Conservation (phyloP, 2,797 vertebrate species). For the Pagetopsis macropterus region DNA sequence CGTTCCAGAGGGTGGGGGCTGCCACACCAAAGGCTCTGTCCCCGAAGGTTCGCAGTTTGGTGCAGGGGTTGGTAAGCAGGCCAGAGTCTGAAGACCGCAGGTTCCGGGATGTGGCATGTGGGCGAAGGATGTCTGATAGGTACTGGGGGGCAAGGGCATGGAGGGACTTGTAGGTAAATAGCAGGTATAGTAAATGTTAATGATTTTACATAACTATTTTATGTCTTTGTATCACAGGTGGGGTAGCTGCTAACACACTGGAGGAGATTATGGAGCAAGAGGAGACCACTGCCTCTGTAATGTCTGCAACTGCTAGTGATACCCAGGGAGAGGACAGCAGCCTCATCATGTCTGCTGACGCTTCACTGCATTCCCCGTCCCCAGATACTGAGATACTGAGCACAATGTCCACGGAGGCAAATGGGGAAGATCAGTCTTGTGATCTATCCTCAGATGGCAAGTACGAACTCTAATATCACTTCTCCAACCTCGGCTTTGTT, state of each 20-base stretch:
- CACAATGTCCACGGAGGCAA: slow-evolving; percentile 60
- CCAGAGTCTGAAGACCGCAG: too few relatives aligned
- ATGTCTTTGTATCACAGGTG: slow-evolving; percentile 63
- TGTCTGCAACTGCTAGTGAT: slow-evolving; percentile 58
- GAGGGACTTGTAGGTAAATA: neutral
- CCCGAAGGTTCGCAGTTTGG: too few relatives aligned
- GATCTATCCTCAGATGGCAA: slow-evolving; percentile 89
- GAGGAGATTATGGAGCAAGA: slow-evolving; percentile 93
- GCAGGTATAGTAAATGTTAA: neutral
- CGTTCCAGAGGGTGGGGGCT: too few relatives aligned
- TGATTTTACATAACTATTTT: neutral
- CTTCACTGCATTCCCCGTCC: slow-evolving; percentile 71
- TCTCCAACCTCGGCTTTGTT: neutral
- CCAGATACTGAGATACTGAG: slow-evolving; percentile 70
- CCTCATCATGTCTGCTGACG: slow-evolving; percentile 75
- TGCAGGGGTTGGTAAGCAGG: too few relatives aligned
- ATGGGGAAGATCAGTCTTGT: slow-evolving; percentile 83
- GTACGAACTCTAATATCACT: slow-evolving; percentile 85
- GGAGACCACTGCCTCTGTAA: slow-evolving; percentile 75
- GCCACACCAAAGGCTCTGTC: too few relatives aligned
- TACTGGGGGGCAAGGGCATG: too few relatives aligned
- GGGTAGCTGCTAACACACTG: slow-evolving; percentile 78
- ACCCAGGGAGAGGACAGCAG: slow-evolving; percentile 71
- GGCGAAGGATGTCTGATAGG: too few relatives aligned
- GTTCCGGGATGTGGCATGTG: too few relatives aligned